These are phyloP conservation scores for Mesocricetus auratus DNA, from an alignment of 2,113 vertebrate genomes.

Conservation along the genomic window DNA sequence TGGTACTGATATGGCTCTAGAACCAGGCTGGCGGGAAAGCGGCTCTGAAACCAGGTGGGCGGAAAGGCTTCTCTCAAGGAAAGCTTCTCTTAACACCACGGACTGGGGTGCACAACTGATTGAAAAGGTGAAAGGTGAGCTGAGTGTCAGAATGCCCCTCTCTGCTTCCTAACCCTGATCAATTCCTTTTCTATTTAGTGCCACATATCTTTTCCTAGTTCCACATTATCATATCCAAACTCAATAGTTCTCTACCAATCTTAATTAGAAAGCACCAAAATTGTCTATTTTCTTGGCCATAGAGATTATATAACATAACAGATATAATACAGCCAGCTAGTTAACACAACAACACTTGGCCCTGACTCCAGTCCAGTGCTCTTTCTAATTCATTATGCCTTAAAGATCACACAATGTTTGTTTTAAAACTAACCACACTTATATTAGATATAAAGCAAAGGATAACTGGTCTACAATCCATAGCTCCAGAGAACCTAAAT, in stretches of 20 bases:
- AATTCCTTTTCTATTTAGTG: too few relatives aligned
- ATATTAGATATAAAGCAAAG: neutral
- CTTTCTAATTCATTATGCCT: conserved; percentile 6
- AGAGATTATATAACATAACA: neutral
- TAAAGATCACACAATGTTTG: neutral
- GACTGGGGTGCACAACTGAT: neutral
- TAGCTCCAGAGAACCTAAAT: too few relatives aligned
- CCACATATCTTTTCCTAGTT: conserved; percentile 62
- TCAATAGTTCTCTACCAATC: conserved; percentile 22
- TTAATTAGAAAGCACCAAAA: neutral
- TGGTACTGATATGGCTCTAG: too few relatives aligned
- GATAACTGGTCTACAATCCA: too few relatives aligned
- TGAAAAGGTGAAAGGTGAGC: neutral
- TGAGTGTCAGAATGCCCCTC: neutral
- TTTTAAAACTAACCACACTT: conserved; percentile 46
- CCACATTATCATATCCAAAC: conserved; percentile 41
- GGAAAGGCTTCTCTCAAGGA: too few relatives aligned
- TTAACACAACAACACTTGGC: conserved; percentile 5
- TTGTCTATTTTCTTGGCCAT: neutral
- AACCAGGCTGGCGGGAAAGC: too few relatives aligned
- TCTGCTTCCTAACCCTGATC: too few relatives aligned
- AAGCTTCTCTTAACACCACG: too few relatives aligned
- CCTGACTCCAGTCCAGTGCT: neutral
- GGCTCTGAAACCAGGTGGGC: too few relatives aligned
- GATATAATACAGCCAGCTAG: too few relatives aligned